Base-by-base conservation (phyloP, 2,113 vertebrate species). In the Seriola quinqueradiata region DNA sequence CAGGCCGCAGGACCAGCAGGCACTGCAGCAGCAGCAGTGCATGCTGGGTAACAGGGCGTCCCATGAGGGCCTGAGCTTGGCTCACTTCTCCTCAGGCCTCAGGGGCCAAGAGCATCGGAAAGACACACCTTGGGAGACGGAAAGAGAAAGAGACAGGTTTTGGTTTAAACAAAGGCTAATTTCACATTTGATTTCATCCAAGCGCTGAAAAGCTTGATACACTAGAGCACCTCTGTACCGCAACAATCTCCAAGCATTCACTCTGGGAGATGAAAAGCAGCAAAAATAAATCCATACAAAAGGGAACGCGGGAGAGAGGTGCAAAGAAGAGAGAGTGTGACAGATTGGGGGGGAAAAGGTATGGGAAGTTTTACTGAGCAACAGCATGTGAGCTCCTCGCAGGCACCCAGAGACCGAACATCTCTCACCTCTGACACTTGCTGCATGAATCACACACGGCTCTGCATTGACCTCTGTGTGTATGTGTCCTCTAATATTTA, bases 21-120 rank as follows among this genome's bases (percentile, higher is more conserved):
- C 96, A 96, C 93, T 97, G 93, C 93, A 96, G 91, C 14, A 96
- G 95, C 88, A 97, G 90, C 71, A 99, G 94, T 87, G 93, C 96
- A 93, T 94, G 94, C 34, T 89, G 87, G 52, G 95, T 69, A 76
- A 96, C 79, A 54, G 91, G 91, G 86, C 85, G 91, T 92, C 94
- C 92, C 96, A 96, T 94, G 90, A 89, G 92, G 93, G 89, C 92
- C 92, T 84, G 59, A 77, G 90, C 87, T 90, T 84, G 32, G 87
- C 83, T 94, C 83, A 84, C 93, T 95, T 84, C 84, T 96, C 94
- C 93, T 96, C 95, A 95, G 96, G 90, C 90, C 93, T 80, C 93
- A 86, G 83, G 92, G 92, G 89, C 94, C 90, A 92, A 87, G 86
- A 69, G 94, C 95, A 97, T 96, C 90, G 92, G 95, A 91, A 84